phyloP scores from a whole-genome alignment of 2,888 invertebrate genomes.

The Ophonus ardosiacus region DNA sequence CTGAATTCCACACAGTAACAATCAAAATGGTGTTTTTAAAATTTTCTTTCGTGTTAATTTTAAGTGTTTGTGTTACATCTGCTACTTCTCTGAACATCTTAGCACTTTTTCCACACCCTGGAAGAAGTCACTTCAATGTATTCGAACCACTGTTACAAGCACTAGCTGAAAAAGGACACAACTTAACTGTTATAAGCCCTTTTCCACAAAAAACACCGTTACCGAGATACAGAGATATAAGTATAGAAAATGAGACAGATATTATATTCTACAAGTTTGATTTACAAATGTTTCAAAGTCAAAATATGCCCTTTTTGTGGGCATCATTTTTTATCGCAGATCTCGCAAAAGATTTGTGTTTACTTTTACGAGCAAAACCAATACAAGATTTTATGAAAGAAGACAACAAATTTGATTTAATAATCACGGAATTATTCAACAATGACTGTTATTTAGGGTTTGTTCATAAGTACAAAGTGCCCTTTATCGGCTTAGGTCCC shows the following conservation, averaged over 20 bases:
- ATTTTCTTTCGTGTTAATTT: neutral
- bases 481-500: conserved; percentile 76
- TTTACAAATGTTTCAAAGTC: neutral
- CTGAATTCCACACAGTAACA: neutral
- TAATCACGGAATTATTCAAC: conserved; percentile 64
- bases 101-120: conserved; percentile 82
- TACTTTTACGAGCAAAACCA: conserved; percentile 72
- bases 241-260: conserved; percentile 9
- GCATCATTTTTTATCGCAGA: neutral
- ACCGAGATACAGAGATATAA: conserved; percentile 19
- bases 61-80: neutral
- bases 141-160: conserved; percentile 80
- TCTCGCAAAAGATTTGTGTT: neutral
- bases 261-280: conserved; percentile 1
- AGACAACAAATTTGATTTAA: conserved; percentile 48
- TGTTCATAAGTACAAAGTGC: conserved; percentile 71
- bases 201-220: conserved; percentile 74
- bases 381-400: conserved; percentile 64
- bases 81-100: conserved; percentile 77
- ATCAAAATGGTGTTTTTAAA: neutral
- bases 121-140: conserved; percentile 84
- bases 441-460: conserved; percentile 43
- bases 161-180: conserved; percentile 81
- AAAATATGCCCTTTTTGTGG: neutral
- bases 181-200: conserved; percentile 83